Conservation (phyloP, 1,140 invertebrate species). For the Papilio aristodemus region DNA sequence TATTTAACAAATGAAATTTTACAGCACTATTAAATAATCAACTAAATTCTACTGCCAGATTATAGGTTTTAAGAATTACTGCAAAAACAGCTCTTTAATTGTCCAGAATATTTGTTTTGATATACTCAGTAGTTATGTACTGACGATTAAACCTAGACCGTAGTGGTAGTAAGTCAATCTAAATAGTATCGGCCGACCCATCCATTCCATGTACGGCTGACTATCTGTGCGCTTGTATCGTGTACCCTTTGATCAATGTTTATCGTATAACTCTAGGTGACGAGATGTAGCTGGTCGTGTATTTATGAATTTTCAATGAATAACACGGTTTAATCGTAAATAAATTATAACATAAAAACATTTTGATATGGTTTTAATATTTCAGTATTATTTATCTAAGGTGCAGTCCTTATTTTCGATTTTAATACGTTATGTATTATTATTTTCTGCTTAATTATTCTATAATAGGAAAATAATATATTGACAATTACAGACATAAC, state of each 20-base stretch:
- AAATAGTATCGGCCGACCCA: constrained; percentile 9
- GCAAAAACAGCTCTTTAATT: neutral
- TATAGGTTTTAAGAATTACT: too few species aligned
- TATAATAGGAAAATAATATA: too few species aligned
- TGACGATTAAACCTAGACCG: constrained; percentile 13
- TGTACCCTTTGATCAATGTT: constrained; percentile 25
- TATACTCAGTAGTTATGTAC: constrained; percentile 7
- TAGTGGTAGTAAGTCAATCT: constrained; percentile 11
- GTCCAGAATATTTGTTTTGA: neutral
- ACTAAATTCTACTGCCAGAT: too few species aligned
- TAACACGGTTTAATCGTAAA: constrained; percentile 12
- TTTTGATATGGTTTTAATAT: neutral
- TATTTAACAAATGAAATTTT: neutral
- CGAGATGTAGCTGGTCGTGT: constrained; percentile 12
- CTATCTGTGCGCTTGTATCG: constrained; percentile 26
- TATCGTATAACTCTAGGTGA: constrained; percentile 28
- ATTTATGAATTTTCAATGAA: constrained; percentile 20
- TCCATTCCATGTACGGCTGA: constrained; percentile 28
- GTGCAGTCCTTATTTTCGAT: too few species aligned
- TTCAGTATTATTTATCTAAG: too few species aligned
- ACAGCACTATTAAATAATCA: neutral
- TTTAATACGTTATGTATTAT: too few species aligned
- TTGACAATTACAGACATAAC: too few species aligned
- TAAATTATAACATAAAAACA: neutral
- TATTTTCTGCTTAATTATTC: too few species aligned